Conservation (phyloP, 2,113 vertebrate genomes). For the Eolophus roseicapilla region DNA sequence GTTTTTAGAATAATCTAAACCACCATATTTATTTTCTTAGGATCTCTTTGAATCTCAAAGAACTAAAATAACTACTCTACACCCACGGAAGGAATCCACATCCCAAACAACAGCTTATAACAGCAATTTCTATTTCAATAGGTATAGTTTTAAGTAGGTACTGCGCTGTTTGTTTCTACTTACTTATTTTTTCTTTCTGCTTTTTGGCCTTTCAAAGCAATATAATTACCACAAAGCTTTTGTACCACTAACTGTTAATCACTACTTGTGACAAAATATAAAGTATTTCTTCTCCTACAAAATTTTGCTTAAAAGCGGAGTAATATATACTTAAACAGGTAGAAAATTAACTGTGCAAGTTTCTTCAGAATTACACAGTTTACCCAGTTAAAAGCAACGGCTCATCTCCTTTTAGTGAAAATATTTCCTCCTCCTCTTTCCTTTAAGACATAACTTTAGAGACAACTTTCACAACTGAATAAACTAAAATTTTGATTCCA, state of each 20-base stretch:
- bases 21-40: background rate
- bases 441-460: background rate
- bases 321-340: background rate
- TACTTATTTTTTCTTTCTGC: background rate
- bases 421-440: background rate
- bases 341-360: background rate
- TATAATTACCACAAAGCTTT: background rate
- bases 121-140: background rate
- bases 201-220: background rate
- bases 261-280: background rate
- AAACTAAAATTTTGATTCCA: background rate
- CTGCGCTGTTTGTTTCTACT: background rate
- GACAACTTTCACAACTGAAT: background rate
- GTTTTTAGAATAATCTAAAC: background rate
- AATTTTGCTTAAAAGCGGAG: background rate
- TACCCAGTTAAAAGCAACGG: background rate
- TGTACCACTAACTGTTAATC: background rate
- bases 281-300: background rate
- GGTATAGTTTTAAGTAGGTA: background rate
- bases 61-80: background rate
- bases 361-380: background rate
- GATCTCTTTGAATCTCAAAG: background rate
- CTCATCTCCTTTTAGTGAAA: background rate
- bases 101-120: background rate
- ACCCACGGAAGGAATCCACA: background rate